A percentile compares a stretch with the other conserved stretches of the same genome.
Evolutionary conservation across 2,113 vertebrate genomes (phyloP).

Genomic region (Alectura lathami): DNA sequence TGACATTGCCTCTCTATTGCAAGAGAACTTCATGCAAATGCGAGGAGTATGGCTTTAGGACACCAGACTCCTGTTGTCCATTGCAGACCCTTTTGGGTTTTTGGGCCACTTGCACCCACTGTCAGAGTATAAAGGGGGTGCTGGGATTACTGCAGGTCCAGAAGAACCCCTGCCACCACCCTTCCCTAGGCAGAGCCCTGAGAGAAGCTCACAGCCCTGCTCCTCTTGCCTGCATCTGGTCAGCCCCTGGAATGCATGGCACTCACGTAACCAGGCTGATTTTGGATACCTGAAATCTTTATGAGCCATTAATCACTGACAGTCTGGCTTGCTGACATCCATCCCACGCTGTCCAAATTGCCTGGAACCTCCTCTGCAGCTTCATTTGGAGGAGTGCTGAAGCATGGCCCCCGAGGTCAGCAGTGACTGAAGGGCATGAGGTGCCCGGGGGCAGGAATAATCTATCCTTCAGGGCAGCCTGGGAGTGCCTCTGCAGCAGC

Average conservation of each 20-base stretch:
- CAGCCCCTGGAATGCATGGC: neutral
- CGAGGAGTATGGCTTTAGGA: neutral
- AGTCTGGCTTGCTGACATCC: neutral
- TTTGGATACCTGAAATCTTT: neutral
- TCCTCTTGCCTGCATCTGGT: conserved; percentile 10
- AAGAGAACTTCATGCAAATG: neutral
- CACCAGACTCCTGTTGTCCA: neutral
- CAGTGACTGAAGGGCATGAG: neutral
- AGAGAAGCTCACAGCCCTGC: neutral
- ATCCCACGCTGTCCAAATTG: neutral
- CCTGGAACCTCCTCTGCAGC: conserved; percentile 1
- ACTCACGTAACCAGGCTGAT: neutral
- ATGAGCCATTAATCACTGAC: neutral
- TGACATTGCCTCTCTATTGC: neutral
- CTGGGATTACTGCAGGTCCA: neutral
- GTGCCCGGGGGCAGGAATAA: neutral
- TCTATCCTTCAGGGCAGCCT: neutral
- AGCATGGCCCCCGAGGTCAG: neutral
- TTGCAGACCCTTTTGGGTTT: neutral
- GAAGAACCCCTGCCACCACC: neutral
- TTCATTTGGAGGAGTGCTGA: neutral
- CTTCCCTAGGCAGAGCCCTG: neutral
- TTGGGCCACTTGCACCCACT: neutral
- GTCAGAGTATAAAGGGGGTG: neutral
- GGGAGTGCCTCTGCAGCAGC: neutral